Conservation (phyloP, 2,113 vertebrate genomes). For the Buteo buteo region DNA sequence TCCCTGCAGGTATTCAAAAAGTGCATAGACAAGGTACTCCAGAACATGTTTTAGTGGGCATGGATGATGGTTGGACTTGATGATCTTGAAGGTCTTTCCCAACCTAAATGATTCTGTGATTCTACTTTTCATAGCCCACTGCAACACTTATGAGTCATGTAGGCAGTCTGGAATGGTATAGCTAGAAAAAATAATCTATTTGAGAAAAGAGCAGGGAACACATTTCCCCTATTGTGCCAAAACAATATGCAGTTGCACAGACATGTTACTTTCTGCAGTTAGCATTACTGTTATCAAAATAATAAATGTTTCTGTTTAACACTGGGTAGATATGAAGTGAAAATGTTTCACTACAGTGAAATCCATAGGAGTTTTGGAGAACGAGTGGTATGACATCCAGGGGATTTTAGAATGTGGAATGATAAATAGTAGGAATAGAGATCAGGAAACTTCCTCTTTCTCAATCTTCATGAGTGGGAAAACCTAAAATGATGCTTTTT, state of each 20-base stretch:
- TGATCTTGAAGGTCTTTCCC: too few relatives aligned
- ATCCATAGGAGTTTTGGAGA: neutral
- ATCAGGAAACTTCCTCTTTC: neutral
- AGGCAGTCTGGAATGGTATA: neutral
- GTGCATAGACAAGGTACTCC: too few relatives aligned
- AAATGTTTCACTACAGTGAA: neutral
- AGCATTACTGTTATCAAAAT: neutral
- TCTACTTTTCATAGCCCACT: neutral
- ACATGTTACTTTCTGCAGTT: neutral
- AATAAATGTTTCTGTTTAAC: neutral
- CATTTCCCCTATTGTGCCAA: neutral
- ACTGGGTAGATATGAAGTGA: neutral
- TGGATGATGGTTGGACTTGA: too few relatives aligned
- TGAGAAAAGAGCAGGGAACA: neutral
- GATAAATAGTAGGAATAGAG: neutral
- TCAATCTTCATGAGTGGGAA: rapidly evolving
- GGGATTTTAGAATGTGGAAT: neutral
- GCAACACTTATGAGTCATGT: neutral
- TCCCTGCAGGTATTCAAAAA: too few relatives aligned
- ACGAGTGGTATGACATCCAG: neutral
- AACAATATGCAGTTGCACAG: neutral
- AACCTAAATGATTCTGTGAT: too few relatives aligned
- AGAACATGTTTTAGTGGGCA: too few relatives aligned
- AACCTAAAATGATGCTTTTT: neutral
- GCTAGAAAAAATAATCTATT: neutral